Base-by-base conservation (phyloP, 2,113 vertebrate species). In the Percopsis transmontana region DNA sequence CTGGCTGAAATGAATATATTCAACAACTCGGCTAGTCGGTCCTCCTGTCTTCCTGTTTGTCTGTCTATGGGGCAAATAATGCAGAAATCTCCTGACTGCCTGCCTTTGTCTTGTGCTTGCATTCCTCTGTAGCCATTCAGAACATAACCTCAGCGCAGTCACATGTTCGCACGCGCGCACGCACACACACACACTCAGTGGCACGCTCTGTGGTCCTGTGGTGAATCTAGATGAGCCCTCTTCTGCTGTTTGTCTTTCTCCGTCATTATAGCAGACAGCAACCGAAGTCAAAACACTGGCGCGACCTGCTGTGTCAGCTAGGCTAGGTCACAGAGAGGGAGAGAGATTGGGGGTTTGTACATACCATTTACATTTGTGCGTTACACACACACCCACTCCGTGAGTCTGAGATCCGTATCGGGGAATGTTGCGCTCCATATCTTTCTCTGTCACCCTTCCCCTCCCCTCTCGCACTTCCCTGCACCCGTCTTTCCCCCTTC, bases 201-300 rank as follows among this genome's bases (percentile, higher is more conserved):
- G 16, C 42, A 14, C 44, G 19, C 47, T 19, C 42, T 61, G 23
- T 41, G 38, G 27, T 42, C 14, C 53, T 19, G 39, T 23, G 42
- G 54, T 54, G 61, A 56, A 38, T 68, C 23, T 58, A 65, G 72
- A 75, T 15, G 41, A 59, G 62, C 27, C 11, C 54, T 65, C 11
- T 13, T 24, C 39, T 66, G 57, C 18, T 15, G 7, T 70, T 62
- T 67, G 58, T 61, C 61, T 67, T 72, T 64, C 47, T 45, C 55
- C 76, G 68, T 60, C 71, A 20, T 40, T 16, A 52, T 45, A 55
- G 53, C 74, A 61, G 72, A 65, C 77, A 39, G 52, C 55, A 64
- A 41, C 41, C 42, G 52, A 51, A 86, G 74, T 83, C 78, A 72
- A 72, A 81, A 83, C 66, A 76, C 72, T 39, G 19, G 54, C 75